phyloP scores from a whole-genome alignment of 2,797 vertebrate genomes.

The Rhadinocentrus ornatus region DNA sequence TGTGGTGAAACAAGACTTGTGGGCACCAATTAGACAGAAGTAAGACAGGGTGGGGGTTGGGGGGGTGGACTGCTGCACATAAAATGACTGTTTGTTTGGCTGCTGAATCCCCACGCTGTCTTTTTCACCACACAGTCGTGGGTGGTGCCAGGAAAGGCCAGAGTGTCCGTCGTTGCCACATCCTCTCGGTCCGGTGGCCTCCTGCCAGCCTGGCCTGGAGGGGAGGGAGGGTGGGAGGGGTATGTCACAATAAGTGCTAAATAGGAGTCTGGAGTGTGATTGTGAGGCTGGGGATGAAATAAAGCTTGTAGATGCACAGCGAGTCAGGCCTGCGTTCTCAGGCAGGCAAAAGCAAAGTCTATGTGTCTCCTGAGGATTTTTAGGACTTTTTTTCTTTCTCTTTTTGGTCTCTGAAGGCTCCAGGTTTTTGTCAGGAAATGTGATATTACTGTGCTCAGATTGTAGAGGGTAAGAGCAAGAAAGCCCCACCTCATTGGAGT shows the following conservation, averaged over 20 bases:
- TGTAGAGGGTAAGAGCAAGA: constrained; percentile 21
- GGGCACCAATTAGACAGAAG: constrained; percentile 74
- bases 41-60: constrained; percentile 37
- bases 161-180: constrained; percentile 45
- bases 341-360: constrained; percentile 63
- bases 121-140: constrained; percentile 29
- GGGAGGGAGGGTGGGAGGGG: constrained; percentile 16
- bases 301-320: constrained; percentile 20
- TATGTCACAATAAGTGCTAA: constrained; percentile 56
- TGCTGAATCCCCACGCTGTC: constrained; percentile 64
- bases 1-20: constrained; percentile 85
- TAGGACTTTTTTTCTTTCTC: neutral
- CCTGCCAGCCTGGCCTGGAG: constrained; percentile 14
- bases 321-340: constrained; percentile 41
- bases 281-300: constrained; percentile 21
- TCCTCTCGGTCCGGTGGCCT: constrained; percentile 24
- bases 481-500: constrained; percentile 1
- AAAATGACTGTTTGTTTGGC: constrained; percentile 78
- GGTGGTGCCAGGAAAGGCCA: constrained; percentile 28
- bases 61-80: constrained; percentile 69
- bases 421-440: constrained; percentile 30
- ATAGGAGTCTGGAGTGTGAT: constrained; percentile 33
- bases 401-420: constrained; percentile 15
- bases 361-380: constrained; percentile 60
- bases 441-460: constrained; percentile 50